phyloP scores from a whole-genome alignment of 2,797 vertebrate genomes.

The Malurus splendens region DNA sequence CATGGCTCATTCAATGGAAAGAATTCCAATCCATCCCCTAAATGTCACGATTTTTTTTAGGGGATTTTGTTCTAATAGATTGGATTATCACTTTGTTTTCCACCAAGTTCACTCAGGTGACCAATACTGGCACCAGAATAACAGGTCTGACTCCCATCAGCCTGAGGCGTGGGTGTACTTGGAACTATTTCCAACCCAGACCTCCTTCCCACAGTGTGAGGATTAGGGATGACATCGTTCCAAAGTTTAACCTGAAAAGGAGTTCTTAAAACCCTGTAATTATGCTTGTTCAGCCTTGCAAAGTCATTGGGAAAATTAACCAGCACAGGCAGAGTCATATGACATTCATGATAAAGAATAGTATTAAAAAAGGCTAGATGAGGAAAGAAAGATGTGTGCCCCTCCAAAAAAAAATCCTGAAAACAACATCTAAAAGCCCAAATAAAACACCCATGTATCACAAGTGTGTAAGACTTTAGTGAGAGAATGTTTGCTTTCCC shows the following conservation, averaged over 20 bases:
- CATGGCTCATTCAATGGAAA: not conserved
- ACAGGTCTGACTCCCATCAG: constrained; percentile 14
- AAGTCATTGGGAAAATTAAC: not conserved
- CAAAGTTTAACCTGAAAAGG: not conserved
- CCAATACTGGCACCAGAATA: not conserved
- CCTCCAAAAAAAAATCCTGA: not conserved
- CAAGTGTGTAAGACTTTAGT: not conserved
- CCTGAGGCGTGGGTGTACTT: not conserved
- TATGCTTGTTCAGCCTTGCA: constrained; percentile 8
- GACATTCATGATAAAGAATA: not conserved
- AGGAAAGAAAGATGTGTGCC: not conserved
- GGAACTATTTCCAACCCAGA: not conserved
- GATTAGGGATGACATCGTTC: not conserved
- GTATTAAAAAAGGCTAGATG: not conserved
- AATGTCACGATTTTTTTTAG: not conserved
- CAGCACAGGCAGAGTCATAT: not conserved
- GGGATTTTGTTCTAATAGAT: not conserved
- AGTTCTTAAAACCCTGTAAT: constrained; percentile 22
- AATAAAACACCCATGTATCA: not conserved
- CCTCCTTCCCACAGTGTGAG: not conserved
- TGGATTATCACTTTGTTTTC: not conserved
- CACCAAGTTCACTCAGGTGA: not conserved
- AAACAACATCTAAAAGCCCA: not conserved
- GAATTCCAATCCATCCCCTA: not conserved
- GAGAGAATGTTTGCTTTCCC: not conserved